A percentile compares a stretch with the other conserved stretches of the same genome.
phyloP scores from a whole-genome alignment of 2,888 invertebrate species.

The Mimumesa dahlbomi region DNA sequence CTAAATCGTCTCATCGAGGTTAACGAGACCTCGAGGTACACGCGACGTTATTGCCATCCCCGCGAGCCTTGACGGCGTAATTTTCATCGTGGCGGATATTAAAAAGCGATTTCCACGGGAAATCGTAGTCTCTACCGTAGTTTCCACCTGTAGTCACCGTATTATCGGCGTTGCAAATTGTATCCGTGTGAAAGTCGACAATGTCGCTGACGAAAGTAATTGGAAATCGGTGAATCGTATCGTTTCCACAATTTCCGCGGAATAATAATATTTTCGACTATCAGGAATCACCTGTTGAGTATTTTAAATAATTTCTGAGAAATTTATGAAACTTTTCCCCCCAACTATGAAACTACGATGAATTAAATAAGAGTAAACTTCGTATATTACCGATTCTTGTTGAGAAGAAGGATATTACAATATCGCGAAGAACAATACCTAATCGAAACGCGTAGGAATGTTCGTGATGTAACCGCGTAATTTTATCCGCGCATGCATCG shows the following conservation, averaged over 20 bases:
- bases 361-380: no score
- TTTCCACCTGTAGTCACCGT: no score
- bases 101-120: constrained; percentile 4
- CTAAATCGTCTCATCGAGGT: constrained; percentile 64
- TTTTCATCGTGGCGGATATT: constrained; percentile 5
- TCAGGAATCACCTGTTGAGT: no score
- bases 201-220: no score
- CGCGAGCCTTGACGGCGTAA: constrained; percentile 4
- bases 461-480: constrained; percentile 35
- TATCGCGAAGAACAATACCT: constrained; percentile 18
- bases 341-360: no score
- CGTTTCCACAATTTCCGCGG: background rate
- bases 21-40: constrained; percentile 49
- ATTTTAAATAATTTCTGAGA: no score
- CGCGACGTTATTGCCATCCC: constrained; percentile 9
- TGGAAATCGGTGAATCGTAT: background rate
- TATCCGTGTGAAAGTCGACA: background rate
- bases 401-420: no score
- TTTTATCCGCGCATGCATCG: constrained; percentile 19
- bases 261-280: no score
- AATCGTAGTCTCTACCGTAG: no score
- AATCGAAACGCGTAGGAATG: constrained; percentile 21
- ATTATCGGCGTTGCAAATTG: no score
- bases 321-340: no score
- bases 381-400: no score